Conservation (phyloP, 2,888 invertebrate genomes). For the Plutella xylostella region DNA sequence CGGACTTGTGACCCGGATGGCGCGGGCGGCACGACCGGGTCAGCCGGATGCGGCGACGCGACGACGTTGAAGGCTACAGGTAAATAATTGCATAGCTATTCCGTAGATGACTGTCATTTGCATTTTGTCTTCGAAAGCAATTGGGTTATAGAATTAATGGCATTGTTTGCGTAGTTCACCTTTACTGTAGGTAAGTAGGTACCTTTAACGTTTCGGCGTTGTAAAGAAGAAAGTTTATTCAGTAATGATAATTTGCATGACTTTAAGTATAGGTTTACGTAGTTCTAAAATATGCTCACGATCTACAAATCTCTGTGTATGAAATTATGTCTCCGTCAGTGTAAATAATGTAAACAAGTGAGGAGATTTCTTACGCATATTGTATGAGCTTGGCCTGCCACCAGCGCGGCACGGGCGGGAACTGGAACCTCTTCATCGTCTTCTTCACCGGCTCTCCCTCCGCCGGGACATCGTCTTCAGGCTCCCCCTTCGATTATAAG, state of each 20-base stretch:
- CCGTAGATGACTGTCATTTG: slow-evolving; percentile 12
- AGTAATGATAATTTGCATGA: too few species aligned
- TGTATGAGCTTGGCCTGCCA: slow-evolving; percentile 61
- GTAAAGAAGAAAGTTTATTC: too few species aligned
- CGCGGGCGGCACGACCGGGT: slow-evolving; percentile 65
- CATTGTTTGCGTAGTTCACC: background rate
- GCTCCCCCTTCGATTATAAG: slow-evolving; percentile 38
- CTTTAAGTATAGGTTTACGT: too few species aligned
- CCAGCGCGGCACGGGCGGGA: slow-evolving; percentile 55
- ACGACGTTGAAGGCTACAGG: slow-evolving; percentile 40
- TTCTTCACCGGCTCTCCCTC: slow-evolving; percentile 52
- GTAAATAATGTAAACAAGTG: too few species aligned
- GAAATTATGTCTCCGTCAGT: too few species aligned
- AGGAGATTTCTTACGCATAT: slow-evolving; percentile 55
- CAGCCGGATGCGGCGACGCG: slow-evolving; percentile 36
- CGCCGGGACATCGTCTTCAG: slow-evolving; percentile 42
- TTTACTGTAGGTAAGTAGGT: too few species aligned
- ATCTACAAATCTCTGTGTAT: too few species aligned
- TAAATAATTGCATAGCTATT: slow-evolving; percentile 26
- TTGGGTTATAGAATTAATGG: background rate
- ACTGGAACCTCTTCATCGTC: slow-evolving; percentile 53
- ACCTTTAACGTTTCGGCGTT: too few species aligned
- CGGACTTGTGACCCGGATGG: slow-evolving; percentile 56
- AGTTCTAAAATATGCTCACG: too few species aligned
- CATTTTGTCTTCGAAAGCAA: slow-evolving; percentile 1